phyloP scores from a whole-genome alignment of 2,113 vertebrate species.

The Cyprinodon tularosa region DNA sequence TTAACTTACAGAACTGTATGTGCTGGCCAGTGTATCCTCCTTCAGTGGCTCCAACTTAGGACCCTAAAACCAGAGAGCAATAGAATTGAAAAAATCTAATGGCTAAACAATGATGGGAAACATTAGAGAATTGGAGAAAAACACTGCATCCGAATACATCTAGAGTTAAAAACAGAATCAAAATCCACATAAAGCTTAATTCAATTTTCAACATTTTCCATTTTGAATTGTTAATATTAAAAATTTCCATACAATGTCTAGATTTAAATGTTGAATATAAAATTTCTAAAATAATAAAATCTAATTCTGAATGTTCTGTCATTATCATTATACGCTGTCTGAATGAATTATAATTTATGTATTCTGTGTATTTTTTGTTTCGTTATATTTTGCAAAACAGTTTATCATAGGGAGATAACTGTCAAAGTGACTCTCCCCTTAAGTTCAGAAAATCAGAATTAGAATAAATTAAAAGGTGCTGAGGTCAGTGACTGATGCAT shows the following conservation, averaged over 20 bases:
- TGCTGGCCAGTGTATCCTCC: slow-evolving; percentile 81
- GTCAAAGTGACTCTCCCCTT: not conserved
- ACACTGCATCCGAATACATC: not conserved
- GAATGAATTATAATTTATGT: not conserved
- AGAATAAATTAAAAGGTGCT: not conserved
- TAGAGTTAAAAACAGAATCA: not conserved
- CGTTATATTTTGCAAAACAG: not conserved
- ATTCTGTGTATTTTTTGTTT: not conserved
- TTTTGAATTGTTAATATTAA: not conserved
- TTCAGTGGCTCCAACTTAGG: slow-evolving; percentile 89
- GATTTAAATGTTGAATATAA: not conserved
- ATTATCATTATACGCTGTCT: not conserved
- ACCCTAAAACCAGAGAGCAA: slow-evolving; percentile 70
- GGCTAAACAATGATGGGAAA: not conserved
- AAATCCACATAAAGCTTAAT: not conserved
- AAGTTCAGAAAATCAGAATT: not conserved
- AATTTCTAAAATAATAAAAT: not conserved
- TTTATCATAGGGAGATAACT: not conserved
- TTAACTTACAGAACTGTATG: slow-evolving; percentile 84
- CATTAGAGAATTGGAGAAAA: not conserved
- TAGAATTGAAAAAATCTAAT: not conserved
- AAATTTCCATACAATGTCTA: too few relatives aligned
- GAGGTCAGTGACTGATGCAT: not conserved
- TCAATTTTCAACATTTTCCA: not conserved
- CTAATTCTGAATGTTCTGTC: not conserved